phyloP scores from a whole-genome alignment of 2,113 vertebrate genomes.

The Elanus axillaris region DNA sequence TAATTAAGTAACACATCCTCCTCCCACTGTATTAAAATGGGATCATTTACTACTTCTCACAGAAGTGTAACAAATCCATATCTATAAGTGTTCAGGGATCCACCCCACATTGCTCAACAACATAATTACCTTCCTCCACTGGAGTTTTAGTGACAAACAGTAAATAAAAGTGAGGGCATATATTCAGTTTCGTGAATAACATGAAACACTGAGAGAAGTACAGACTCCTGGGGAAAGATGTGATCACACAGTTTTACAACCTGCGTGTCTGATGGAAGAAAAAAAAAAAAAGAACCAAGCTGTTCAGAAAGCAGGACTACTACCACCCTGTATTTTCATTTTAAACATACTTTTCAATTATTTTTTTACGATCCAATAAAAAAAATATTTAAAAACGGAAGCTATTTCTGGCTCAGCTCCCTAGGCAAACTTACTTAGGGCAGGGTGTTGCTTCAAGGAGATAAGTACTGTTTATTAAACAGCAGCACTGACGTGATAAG shows the following conservation, averaged over 20 bases:
- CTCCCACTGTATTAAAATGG: too few relatives aligned
- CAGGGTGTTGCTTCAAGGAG: slow-evolving; percentile 44
- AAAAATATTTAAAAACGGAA: not conserved
- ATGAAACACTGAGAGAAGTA: not conserved
- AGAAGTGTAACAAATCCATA: too few relatives aligned
- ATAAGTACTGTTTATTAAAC: slow-evolving; percentile 49
- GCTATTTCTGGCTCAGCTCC: slow-evolving; percentile 21
- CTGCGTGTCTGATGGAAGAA: not conserved
- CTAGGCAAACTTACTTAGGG: slow-evolving; percentile 24
- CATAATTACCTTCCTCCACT: not conserved
- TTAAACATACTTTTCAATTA: too few relatives aligned
- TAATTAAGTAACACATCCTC: too few relatives aligned
- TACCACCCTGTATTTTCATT: too few relatives aligned
- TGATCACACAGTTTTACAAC: not conserved
- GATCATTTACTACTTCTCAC: too few relatives aligned
- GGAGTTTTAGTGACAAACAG: not conserved
- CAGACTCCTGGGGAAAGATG: not conserved
- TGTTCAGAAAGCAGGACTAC: too few relatives aligned
- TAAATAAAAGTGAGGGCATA: not conserved
- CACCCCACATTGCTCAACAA: not conserved
- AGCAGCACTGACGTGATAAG: slow-evolving; percentile 13
- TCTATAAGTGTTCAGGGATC: too few relatives aligned
- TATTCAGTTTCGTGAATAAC: not conserved
- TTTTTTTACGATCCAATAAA: not conserved
- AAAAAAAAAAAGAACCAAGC: not conserved